A percentile compares a stretch with the other conserved stretches of the same genome.
These are phyloP conservation scores for Philantomba maxwellii DNA, from an alignment of 2,113 vertebrate species.

Conservation along the genomic window DNA sequence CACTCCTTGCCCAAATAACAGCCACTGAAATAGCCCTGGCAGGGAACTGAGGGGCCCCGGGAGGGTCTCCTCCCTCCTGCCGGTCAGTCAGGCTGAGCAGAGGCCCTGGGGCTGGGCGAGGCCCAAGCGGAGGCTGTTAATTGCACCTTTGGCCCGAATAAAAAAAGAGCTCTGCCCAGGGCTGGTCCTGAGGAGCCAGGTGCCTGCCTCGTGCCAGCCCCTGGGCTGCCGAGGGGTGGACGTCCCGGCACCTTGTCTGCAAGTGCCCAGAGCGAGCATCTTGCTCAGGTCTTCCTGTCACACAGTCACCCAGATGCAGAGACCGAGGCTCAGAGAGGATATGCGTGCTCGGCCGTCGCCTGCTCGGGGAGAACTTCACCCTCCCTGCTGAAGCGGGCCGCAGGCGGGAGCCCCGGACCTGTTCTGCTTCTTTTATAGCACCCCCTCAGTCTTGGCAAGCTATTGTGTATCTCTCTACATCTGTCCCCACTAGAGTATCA, in stretches of 20 bases:
- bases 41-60: slow-evolving; percentile 59
- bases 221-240: not conserved
- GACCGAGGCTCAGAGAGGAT: not conserved
- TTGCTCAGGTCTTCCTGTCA: not conserved
- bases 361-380: not conserved
- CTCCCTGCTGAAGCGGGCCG: not conserved
- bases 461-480: accelerated
- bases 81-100: slow-evolving; percentile 46
- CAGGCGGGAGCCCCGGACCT: accelerated
- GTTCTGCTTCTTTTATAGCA: accelerated
- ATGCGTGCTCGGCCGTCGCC: accelerated
- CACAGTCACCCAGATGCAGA: not conserved
- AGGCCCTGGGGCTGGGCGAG: slow-evolving; percentile 60
- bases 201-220: slow-evolving; percentile 72
- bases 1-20: slow-evolving; percentile 77
- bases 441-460: accelerated
- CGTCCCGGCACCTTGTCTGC: not conserved
- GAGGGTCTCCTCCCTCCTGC: slow-evolving; percentile 67
- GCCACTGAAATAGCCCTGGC: slow-evolving; percentile 70
- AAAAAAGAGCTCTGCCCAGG: slow-evolving; percentile 88
- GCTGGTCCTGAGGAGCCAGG: slow-evolving; percentile 81
- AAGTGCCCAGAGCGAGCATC: not conserved
- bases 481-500: not conserved
- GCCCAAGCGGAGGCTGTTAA: slow-evolving; percentile 80
- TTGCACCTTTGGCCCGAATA: slow-evolving; percentile 88